A percentile compares a stretch with the other conserved stretches of the same genome.
These are phyloP conservation scores for Enteromius unitaeniatus DNA, from an alignment of 2,797 vertebrate genomes.

Conservation along the genomic window DNA sequence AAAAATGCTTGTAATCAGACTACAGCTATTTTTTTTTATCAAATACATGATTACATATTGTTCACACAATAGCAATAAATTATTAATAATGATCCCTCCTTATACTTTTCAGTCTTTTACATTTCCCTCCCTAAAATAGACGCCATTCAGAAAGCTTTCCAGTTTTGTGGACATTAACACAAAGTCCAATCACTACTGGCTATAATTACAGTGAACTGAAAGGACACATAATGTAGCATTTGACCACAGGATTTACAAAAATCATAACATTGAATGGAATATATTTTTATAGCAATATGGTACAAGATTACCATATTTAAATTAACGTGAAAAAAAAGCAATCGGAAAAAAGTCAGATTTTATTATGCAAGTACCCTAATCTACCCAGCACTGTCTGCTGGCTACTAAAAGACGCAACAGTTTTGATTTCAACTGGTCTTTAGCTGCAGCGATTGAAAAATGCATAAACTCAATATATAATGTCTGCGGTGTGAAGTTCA, in stretches of 20 bases:
- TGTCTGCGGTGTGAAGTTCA: conserved; percentile 44
- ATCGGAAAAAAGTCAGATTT: neutral
- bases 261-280: neutral
- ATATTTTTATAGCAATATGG: neutral
- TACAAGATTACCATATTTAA: neutral
- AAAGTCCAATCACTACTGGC: neutral
- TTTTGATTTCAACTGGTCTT: neutral
- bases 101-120: neutral
- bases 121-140: neutral
- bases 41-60: neutral
- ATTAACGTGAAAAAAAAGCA: neutral
- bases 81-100: neutral
- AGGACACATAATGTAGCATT: neutral
- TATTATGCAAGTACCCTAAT: neutral
- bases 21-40: neutral
- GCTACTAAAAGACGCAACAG: neutral
- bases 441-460: neutral
- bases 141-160: neutral
- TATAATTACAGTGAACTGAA: neutral
- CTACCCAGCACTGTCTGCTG: neutral
- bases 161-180: neutral
- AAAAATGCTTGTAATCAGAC: neutral
- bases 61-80: neutral
- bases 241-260: neutral
- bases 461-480: conserved; percentile 8